Base-by-base conservation (phyloP, 2,797 vertebrate species). In the Buceros bicornis region DNA sequence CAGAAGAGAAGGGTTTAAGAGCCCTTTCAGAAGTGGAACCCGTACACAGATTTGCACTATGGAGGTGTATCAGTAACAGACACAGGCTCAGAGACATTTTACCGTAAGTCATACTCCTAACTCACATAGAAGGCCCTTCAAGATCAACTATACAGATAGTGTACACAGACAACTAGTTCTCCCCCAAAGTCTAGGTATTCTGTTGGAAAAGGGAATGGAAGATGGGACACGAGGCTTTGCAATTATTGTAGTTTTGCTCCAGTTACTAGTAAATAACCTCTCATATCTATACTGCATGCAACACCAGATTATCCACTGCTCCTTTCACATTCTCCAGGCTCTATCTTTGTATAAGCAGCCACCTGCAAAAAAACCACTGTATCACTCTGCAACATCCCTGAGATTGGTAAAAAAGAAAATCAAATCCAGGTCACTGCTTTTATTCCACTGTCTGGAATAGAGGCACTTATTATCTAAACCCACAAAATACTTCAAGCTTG, bases 41-140 rank as follows among this genome's bases (percentile, higher is more conserved):
- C 47, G 35, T 8, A 56, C 0, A 0, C 7, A 76, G 37, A 54
- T 42, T 67, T 0, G 0, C 29, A 42, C 29, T n/a, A 8, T 8
- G 25, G 18, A 93, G 62, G 62, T 4, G 7, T 29, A 71, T 8
- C 50, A 11, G 67, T 47, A 51, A 65, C 15, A 74, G 53, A 71
- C 31, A 22, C 45, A 24, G 33, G 79, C 79, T 69, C 43, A 61
- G 31, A 65, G 25, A 28, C 22, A 56, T 8, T 91, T 72, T n/a
- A 74, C 29, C 1, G 0, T 16, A 87, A 76, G 24, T 31, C 48
- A 33, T 43, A 61, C 5, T 53, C 12, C 17, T 45, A 83, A 60
- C 2, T 86, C 37, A 62, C 31, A 78, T 0, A 61, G 13, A 64
- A 86, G 4, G 16, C 20, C 16, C 22, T 62, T 86, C 1, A 2